Evolutionary conservation across 2,797 vertebrate species (phyloP).

Genomic region (Pseudochirops corinnae): DNA sequence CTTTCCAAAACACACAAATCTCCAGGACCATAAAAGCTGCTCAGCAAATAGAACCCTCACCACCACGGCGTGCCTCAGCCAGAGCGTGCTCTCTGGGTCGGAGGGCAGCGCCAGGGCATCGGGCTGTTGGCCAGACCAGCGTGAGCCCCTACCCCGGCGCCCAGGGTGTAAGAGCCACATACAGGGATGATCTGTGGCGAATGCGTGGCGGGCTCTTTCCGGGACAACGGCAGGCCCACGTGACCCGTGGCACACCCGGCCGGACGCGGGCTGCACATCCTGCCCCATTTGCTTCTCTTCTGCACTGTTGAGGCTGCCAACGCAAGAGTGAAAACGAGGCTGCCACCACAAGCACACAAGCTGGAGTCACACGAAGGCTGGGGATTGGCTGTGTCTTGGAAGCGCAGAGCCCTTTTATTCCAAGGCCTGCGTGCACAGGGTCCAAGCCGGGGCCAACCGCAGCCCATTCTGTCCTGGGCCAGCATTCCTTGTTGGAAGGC

Average conservation of each 20-base stretch:
- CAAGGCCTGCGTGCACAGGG: no score
- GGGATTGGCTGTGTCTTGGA: background rate
- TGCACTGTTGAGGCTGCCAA: background rate
- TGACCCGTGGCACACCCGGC: background rate
- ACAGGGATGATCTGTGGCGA: background rate
- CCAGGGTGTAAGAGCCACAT: background rate
- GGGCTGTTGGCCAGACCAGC: background rate
- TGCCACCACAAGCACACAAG: background rate
- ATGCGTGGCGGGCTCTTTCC: background rate
- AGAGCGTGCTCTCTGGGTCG: background rate
- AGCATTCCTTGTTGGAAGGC: background rate
- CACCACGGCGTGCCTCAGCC: background rate
- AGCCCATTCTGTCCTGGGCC: no score
- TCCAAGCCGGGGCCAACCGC: background rate
- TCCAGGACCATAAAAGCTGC: background rate
- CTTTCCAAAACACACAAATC: background rate
- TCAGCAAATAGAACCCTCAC: background rate
- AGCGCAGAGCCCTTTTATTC: background rate
- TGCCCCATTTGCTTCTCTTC: background rate
- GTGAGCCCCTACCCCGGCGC: background rate
- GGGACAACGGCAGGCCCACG: background rate
- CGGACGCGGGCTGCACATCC: rapidly evolving
- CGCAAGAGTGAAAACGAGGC: background rate
- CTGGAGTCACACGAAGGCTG: background rate
- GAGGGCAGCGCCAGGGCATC: background rate